A percentile compares a stretch with the other conserved stretches of the same genome.
Conservation (phyloP, 2,888 invertebrate genomes). For the Leptinotarsa haldemani region DNA sequence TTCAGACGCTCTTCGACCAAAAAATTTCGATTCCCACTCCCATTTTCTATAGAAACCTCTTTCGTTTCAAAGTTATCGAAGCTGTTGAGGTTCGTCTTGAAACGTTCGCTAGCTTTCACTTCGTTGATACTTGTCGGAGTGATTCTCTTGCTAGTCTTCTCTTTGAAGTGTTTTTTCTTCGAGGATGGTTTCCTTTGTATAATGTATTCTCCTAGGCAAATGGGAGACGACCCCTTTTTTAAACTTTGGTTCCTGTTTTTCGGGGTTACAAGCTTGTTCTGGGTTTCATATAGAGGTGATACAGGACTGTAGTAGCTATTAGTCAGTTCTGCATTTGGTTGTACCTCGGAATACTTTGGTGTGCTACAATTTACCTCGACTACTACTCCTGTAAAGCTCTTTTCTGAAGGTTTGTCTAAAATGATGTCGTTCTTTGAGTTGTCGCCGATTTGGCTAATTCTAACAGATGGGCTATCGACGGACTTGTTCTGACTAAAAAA, state of each 20-base stretch:
- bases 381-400: conserved; percentile 16
- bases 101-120: conserved; percentile 44
- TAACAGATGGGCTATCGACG: conserved; percentile 15
- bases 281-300: conserved; percentile 56
- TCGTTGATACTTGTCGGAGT: conserved; percentile 68
- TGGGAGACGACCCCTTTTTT: conserved; percentile 42
- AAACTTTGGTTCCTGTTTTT: conserved; percentile 41
- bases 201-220: conserved; percentile 63
- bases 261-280: conserved; percentile 46
- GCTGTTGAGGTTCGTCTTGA: conserved; percentile 54
- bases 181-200: conserved; percentile 48
- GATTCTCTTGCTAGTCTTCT: conserved; percentile 60
- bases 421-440: neutral
- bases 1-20: conserved; percentile 52
- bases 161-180: conserved; percentile 52
- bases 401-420: conserved; percentile 24
- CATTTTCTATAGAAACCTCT: conserved; percentile 43
- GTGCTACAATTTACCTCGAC: conserved; percentile 42
- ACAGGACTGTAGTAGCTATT: conserved; percentile 52
- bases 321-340: conserved; percentile 30
- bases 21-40: conserved; percentile 44
- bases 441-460: neutral
- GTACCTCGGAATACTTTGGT: conserved; percentile 45
- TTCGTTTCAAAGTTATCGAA: conserved; percentile 54
- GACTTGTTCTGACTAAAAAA: conserved; percentile 38